phyloP scores from a whole-genome alignment of 92 coral and sea anemone species.

The Porites cylindrica region DNA sequence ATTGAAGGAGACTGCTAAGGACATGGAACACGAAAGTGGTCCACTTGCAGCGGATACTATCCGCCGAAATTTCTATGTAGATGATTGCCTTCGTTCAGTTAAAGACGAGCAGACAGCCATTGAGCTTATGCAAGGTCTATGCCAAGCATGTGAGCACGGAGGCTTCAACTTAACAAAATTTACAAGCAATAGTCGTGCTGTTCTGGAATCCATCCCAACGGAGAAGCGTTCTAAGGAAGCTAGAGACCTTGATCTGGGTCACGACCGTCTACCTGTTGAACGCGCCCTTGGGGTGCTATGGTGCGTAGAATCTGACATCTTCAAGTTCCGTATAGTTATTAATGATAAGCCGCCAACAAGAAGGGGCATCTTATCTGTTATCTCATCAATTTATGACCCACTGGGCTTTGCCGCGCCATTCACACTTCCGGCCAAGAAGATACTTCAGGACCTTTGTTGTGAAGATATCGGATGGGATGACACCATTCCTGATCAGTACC shows the following conservation, averaged over 20 bases:
- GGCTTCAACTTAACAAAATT: constrained; percentile 61
- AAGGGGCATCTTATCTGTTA: too few species aligned
- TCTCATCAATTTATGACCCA: too few species aligned
- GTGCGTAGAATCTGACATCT: constrained; percentile 66
- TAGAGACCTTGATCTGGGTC: constrained; percentile 38
- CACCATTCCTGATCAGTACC: constrained; percentile 45
- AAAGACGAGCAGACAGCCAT: constrained; percentile 6
- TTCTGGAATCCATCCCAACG: constrained; percentile 61
- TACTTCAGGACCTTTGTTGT: background rate
- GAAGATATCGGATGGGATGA: constrained; percentile 67
- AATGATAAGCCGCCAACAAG: background rate
- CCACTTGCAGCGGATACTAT: too few species aligned
- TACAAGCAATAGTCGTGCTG: constrained; percentile 46
- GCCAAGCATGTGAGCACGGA: constrained; percentile 46
- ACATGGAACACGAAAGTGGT: too few species aligned
- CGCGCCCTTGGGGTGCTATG: constrained; percentile 65
- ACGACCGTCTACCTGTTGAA: constrained; percentile 59
- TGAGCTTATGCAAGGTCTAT: constrained; percentile 37
- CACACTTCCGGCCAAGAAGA: constrained; percentile 47
- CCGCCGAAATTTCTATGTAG: too few species aligned
- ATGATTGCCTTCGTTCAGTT: too few species aligned
- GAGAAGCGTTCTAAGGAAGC: constrained; percentile 61
- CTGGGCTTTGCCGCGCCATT: background rate
- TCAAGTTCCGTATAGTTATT: constrained; percentile 42
- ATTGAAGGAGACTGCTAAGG: too few species aligned